These are phyloP conservation scores for Phoxinus dragarum DNA, from an alignment of 2,797 vertebrate genomes.

Conservation along the genomic window DNA sequence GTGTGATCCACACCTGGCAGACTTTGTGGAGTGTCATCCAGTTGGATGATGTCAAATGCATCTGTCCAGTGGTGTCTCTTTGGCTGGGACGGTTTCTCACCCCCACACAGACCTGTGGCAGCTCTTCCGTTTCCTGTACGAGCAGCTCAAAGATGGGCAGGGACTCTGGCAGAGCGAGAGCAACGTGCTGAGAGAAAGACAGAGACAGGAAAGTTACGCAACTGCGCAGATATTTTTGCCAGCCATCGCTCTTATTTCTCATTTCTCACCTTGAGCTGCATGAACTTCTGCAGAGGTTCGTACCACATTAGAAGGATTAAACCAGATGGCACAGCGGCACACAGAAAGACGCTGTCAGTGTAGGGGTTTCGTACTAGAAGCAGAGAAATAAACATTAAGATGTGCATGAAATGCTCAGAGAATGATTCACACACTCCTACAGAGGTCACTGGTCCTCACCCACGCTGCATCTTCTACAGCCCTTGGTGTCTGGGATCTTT, in stretches of 20 bases:
- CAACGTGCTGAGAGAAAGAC: constrained; percentile 68
- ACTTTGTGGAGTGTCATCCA: constrained; percentile 66
- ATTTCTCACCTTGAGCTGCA: constrained; percentile 78
- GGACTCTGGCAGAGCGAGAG: constrained; percentile 73
- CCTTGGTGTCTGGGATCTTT: constrained; percentile 91
- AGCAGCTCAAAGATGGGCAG: constrained; percentile 78
- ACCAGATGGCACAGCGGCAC: constrained; percentile 71
- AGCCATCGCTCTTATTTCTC: not conserved
- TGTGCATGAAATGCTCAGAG: not conserved
- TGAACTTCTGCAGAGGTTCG: constrained; percentile 81
- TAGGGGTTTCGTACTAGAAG: constrained; percentile 73
- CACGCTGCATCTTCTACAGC: constrained; percentile 89
- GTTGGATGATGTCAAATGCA: constrained; percentile 73
- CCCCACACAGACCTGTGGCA: constrained; percentile 78
- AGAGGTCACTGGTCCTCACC: constrained; percentile 73
- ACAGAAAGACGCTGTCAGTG: constrained; percentile 77
- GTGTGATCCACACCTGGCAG: constrained; percentile 49
- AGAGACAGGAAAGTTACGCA: not conserved
- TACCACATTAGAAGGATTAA: constrained; percentile 82
- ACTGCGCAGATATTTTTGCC: not conserved
- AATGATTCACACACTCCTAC: constrained; percentile 12
- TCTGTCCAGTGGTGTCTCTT: constrained; percentile 59
- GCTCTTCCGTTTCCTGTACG: constrained; percentile 76
- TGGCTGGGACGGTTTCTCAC: constrained; percentile 58
- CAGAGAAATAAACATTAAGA: constrained; percentile 1